Evolutionary conservation across 1,140 invertebrate species (phyloP).

Genomic region (Drosophila ohnishii): DNA sequence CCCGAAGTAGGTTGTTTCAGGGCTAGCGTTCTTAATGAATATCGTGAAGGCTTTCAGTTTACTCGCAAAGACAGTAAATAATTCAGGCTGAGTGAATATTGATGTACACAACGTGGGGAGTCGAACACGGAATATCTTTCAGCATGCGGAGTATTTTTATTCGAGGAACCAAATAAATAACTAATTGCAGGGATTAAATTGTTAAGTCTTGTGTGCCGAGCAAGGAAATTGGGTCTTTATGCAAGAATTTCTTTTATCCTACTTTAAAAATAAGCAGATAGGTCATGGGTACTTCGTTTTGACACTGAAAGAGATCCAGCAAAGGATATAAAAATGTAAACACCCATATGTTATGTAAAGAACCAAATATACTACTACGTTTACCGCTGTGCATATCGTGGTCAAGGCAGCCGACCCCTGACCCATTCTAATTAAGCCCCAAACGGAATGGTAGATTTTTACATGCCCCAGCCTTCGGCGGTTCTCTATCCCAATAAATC

Average conservation of each 20-base stretch:
- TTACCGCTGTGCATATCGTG: background rate
- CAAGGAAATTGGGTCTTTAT: background rate
- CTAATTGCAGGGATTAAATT: background rate
- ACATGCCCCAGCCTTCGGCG: conserved; percentile 15
- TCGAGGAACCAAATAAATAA: background rate
- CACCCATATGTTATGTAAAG: background rate
- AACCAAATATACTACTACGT: background rate
- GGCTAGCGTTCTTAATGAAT: conserved; percentile 23
- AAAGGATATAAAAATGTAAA: background rate
- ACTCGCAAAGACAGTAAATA: conserved; percentile 15
- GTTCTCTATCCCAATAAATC: conserved; percentile 62
- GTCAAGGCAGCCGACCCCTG: background rate
- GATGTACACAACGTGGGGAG: conserved; percentile 11
- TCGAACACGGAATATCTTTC: conserved; percentile 20
- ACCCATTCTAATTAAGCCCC: conserved; percentile 46
- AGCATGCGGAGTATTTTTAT: background rate
- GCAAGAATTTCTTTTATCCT: background rate
- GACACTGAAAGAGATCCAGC: background rate
- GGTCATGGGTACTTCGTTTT: background rate
- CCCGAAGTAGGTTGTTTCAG: conserved; percentile 15
- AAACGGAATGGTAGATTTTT: conserved; percentile 26
- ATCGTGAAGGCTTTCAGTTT: conserved; percentile 21
- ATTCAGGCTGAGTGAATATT: conserved; percentile 38
- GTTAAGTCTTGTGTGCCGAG: background rate
- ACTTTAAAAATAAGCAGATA: background rate